phyloP scores from a whole-genome alignment of 2,888 invertebrate species.

The Strigamia crassipes region DNA sequence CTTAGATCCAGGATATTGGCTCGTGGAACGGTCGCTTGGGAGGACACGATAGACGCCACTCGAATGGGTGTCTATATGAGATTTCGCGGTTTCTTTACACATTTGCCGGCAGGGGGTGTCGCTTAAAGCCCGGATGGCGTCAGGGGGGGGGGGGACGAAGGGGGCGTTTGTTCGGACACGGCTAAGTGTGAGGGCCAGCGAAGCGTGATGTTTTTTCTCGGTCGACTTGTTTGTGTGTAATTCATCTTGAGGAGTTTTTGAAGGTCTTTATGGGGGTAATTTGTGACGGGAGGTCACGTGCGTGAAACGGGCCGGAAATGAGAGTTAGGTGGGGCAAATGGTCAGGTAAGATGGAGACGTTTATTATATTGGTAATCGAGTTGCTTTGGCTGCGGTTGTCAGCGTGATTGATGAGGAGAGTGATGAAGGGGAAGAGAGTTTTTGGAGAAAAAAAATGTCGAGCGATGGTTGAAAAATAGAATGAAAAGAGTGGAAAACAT shows the following conservation, averaged over 20 bases:
- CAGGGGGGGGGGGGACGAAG: neutral
- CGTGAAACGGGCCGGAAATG: neutral
- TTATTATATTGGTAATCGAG: neutral
- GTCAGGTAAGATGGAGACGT: neutral
- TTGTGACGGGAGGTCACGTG: neutral
- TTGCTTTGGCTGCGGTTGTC: neutral
- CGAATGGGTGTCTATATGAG: constrained; percentile 5
- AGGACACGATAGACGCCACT: neutral
- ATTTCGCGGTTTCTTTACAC: constrained; percentile 13
- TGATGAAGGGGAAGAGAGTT: constrained; percentile 7
- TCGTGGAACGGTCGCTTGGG: neutral
- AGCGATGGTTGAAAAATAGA: neutral
- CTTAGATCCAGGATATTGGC: constrained; percentile 8
- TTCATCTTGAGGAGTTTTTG: neutral
- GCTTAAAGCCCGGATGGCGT: neutral
- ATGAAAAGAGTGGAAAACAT: neutral
- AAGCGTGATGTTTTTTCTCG: neutral
- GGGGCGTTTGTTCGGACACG: constrained; percentile 30
- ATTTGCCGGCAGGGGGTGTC: neutral
- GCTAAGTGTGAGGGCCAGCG: neutral
- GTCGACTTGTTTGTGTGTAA: neutral
- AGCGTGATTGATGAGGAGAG: neutral
- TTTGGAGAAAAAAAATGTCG: neutral
- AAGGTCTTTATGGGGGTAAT: neutral
- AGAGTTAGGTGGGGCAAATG: neutral